Percentiles rank a stretch among this genome's conserved stretches.
Conservation (phyloP, 2,888 invertebrate genomes). For the Sepioteuthis lessoniana region DNA sequence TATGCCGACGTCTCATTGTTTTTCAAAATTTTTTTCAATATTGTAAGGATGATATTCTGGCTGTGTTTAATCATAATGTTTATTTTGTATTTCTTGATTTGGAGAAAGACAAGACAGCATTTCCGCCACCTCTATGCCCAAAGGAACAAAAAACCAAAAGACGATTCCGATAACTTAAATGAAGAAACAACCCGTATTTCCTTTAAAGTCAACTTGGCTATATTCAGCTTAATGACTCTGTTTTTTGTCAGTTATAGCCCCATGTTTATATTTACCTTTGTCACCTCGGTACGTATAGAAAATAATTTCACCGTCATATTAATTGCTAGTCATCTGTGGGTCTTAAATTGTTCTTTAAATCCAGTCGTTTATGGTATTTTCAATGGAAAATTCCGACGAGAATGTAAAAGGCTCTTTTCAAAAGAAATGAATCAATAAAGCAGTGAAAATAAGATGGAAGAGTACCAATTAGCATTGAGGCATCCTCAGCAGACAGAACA, state of each 20-base stretch:
- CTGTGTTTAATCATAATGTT: background rate
- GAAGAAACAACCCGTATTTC: background rate
- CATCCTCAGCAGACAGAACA: too few species aligned
- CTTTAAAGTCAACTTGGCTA: background rate
- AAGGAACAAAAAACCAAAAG: background rate
- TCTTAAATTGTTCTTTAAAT: background rate
- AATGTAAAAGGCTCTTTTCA: background rate
- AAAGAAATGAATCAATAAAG: background rate
- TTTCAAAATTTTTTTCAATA: too few species aligned
- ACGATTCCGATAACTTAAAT: background rate
- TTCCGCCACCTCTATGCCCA: background rate
- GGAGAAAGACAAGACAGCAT: background rate
- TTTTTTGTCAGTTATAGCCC: background rate
- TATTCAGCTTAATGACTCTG: background rate
- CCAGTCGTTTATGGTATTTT: background rate
- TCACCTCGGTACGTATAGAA: accelerated
- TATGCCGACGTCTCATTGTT: too few species aligned
- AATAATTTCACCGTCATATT: background rate
- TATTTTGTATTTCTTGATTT: background rate
- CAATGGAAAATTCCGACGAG: background rate
- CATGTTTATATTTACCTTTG: background rate
- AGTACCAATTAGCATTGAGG: too few species aligned
- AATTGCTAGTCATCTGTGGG: background rate
- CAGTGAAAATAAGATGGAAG: too few species aligned
- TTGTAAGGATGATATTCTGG: too few species aligned